Evolutionary conservation across 2,888 invertebrate species (phyloP).

Genomic region (Stegana nigrithorax): DNA sequence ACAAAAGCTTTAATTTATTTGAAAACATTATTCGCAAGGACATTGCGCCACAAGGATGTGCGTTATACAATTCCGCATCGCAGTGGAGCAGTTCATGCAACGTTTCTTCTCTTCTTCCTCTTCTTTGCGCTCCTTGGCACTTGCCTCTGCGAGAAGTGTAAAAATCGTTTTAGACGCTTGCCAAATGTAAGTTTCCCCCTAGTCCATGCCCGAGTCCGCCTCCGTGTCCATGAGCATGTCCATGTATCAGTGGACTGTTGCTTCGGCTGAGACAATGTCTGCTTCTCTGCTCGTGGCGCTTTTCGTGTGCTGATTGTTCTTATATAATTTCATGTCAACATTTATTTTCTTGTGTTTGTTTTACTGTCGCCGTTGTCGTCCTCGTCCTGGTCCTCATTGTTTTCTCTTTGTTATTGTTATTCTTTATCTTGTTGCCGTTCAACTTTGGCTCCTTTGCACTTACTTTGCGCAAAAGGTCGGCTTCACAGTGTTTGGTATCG

Average conservation of each 20-base stretch:
- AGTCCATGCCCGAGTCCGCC: too few relatives aligned
- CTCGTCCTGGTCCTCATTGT: neutral
- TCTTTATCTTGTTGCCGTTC: neutral
- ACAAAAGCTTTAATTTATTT: neutral
- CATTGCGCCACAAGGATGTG: neutral
- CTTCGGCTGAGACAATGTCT: neutral
- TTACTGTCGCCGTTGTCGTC: neutral
- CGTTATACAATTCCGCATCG: neutral
- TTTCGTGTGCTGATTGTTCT: neutral
- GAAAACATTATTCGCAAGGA: neutral
- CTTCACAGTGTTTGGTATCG: too few relatives aligned
- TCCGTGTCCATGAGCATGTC: neutral
- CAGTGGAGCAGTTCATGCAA: neutral
- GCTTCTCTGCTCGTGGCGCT: neutral
- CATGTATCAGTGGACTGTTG: neutral
- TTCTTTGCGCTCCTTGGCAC: neutral
- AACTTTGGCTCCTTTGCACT: too few relatives aligned
- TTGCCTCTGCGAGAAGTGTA: neutral
- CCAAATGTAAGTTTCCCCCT: too few relatives aligned
- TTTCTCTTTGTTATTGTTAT: neutral
- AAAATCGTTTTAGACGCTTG: neutral
- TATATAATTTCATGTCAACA: slow-evolving; percentile 14
- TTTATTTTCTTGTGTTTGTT: neutral
- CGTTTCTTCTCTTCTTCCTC: neutral
- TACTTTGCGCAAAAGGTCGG: neutral